Conservation (phyloP, 2,888 invertebrate genomes). For the Oithona nana region DNA sequence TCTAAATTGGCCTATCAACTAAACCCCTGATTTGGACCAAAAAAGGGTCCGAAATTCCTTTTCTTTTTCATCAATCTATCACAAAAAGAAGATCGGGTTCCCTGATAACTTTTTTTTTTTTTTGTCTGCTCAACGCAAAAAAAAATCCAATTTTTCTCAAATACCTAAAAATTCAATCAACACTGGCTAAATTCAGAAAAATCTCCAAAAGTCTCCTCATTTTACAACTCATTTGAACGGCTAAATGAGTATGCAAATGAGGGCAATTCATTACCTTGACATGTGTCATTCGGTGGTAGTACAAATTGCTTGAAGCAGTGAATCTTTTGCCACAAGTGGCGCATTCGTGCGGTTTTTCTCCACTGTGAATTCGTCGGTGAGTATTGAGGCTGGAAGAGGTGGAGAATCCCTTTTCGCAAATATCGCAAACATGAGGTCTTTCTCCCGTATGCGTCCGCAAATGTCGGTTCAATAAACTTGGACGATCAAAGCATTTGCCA, state of each 20-base stretch:
- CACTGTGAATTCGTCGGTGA: slow-evolving; percentile 80
- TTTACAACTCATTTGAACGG: too few species aligned
- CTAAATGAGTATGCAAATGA: too few species aligned
- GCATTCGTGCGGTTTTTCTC: slow-evolving; percentile 81
- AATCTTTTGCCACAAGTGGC: slow-evolving; percentile 86
- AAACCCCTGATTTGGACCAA: too few species aligned
- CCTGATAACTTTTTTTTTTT: too few species aligned
- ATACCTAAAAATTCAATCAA: too few species aligned
- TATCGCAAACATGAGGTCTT: slow-evolving; percentile 87
- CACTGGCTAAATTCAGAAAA: too few species aligned
- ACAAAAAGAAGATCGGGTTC: too few species aligned
- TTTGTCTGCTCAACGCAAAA: too few species aligned
- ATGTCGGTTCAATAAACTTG: slow-evolving; percentile 76
- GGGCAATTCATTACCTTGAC: slow-evolving; percentile 50
- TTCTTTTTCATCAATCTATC: too few species aligned
- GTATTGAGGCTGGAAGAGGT: slow-evolving; percentile 87
- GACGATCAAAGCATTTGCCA: slow-evolving; percentile 84
- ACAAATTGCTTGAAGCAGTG: slow-evolving; percentile 85
- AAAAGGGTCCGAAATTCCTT: not conserved
- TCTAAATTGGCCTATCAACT: too few species aligned
- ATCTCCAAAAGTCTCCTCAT: too few species aligned
- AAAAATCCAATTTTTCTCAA: not conserved
- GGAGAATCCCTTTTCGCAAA: slow-evolving; percentile 87
- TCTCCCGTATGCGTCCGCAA: slow-evolving; percentile 92
- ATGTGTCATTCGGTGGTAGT: slow-evolving; percentile 95